Conservation (phyloP, 2,888 invertebrate genomes). For the Leptinotarsa haldemani region DNA sequence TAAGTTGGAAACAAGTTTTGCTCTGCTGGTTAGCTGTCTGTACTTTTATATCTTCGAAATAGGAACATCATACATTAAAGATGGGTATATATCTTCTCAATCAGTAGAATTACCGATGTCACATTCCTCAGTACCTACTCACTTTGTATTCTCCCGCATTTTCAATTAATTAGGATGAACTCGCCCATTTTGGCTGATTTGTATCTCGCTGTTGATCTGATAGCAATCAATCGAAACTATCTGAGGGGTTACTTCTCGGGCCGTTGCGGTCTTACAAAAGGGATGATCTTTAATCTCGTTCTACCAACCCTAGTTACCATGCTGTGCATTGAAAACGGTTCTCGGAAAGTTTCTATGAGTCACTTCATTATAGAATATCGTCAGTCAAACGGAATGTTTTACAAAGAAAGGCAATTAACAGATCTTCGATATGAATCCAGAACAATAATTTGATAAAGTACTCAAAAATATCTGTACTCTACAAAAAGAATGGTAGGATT, state of each 20-base stretch:
- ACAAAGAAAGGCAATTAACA: too few relatives aligned
- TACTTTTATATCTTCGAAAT: too few relatives aligned
- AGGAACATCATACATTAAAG: background rate
- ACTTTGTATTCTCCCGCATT: slow-evolving; percentile 6
- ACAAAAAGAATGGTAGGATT: too few relatives aligned
- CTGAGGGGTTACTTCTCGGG: slow-evolving; percentile 46
- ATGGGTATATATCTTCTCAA: background rate
- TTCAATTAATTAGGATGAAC: slow-evolving; percentile 42
- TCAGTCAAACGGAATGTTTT: too few relatives aligned
- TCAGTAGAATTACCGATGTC: background rate
- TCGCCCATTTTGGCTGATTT: slow-evolving; percentile 34
- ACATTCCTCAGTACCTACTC: background rate
- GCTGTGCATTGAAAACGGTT: slow-evolving; percentile 29
- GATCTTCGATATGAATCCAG: too few relatives aligned
- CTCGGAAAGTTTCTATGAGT: too few relatives aligned
- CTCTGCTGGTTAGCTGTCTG: too few relatives aligned
- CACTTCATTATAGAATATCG: too few relatives aligned
- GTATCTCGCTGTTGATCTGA: slow-evolving; percentile 42
- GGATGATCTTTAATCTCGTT: slow-evolving; percentile 43
- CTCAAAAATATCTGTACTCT: too few relatives aligned
- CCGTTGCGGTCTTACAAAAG: slow-evolving; percentile 47
- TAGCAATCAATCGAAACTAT: slow-evolving; percentile 43
- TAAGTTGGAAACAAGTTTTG: too few relatives aligned
- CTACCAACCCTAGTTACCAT: slow-evolving; percentile 34
- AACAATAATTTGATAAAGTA: too few relatives aligned